Percentiles rank a stretch among this genome's conserved stretches.
These are phyloP conservation scores for Microplitis mediator DNA, from an alignment of 1,140 invertebrate genomes.

Conservation along the genomic window DNA sequence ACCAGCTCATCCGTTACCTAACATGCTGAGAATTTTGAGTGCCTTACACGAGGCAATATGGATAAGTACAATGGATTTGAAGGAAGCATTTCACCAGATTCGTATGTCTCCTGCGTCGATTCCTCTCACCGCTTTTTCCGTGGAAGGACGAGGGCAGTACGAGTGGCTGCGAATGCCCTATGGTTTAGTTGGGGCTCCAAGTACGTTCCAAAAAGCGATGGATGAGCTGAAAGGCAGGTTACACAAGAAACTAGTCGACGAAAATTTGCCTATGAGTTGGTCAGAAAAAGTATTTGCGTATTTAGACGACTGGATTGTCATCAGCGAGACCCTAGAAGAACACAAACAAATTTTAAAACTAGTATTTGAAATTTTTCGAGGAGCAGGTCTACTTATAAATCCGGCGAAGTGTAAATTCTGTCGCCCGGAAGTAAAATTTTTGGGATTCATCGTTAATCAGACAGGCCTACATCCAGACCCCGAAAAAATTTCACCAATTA, in stretches of 20 bases:
- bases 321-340: slow-evolving; percentile 12
- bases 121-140: too few relatives aligned
- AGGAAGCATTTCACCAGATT: slow-evolving; percentile 18
- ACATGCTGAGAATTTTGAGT: background rate
- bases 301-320: slow-evolving; percentile 19
- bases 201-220: too few relatives aligned
- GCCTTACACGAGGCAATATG: background rate
- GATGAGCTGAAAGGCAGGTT: background rate
- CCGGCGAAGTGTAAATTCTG: slow-evolving; percentile 7
- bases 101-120: background rate
- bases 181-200: too few relatives aligned
- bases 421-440: slow-evolving; percentile 2
- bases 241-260: background rate
- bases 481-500: slow-evolving; percentile 5
- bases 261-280: background rate
- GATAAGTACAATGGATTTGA: slow-evolving; percentile 16
- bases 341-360: background rate
- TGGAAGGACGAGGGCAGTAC: too few relatives aligned
- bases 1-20: slow-evolving; percentile 32
- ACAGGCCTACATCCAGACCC: slow-evolving; percentile 1
- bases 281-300: slow-evolving; percentile 6
- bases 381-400: slow-evolving; percentile 13
- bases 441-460: slow-evolving; percentile 11
- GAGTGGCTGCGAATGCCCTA: too few relatives aligned
- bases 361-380: background rate